These are phyloP conservation scores for Tenthredo livida DNA, from an alignment of 2,888 invertebrate genomes.

Conservation along the genomic window DNA sequence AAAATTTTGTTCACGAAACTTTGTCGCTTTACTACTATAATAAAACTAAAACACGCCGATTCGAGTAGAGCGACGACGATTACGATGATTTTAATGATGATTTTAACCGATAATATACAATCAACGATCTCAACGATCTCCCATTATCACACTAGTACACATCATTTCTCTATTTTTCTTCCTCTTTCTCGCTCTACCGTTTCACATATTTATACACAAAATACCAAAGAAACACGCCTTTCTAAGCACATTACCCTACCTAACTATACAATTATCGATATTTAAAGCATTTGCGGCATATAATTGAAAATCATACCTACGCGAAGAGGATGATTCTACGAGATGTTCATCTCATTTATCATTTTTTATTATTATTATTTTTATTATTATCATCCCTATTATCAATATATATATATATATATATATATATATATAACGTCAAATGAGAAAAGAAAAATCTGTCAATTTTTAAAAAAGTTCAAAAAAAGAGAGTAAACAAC, in stretches of 20 bases:
- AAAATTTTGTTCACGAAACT: neutral
- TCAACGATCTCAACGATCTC: neutral
- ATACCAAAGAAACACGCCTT: constrained; percentile 4
- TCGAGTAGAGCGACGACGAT: neutral
- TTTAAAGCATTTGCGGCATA: constrained; percentile 50
- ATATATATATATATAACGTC: no score
- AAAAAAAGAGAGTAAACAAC: neutral
- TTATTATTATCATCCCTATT: neutral
- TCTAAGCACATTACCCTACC: constrained; percentile 9
- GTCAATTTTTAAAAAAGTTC: neutral
- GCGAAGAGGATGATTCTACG: neutral
- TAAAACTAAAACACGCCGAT: neutral
- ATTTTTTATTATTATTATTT: neutral
- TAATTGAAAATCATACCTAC: neutral
- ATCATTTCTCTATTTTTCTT: neutral
- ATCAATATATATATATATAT: no score
- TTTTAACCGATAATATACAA: neutral
- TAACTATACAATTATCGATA: constrained; percentile 24
- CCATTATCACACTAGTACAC: neutral
- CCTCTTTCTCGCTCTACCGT: neutral
- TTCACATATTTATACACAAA: neutral
- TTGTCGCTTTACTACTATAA: neutral
- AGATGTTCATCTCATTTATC: neutral
- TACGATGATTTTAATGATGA: neutral
- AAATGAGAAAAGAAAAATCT: neutral